phyloP scores from a whole-genome alignment of 2,113 vertebrate genomes.

The Eudorcas thomsonii region DNA sequence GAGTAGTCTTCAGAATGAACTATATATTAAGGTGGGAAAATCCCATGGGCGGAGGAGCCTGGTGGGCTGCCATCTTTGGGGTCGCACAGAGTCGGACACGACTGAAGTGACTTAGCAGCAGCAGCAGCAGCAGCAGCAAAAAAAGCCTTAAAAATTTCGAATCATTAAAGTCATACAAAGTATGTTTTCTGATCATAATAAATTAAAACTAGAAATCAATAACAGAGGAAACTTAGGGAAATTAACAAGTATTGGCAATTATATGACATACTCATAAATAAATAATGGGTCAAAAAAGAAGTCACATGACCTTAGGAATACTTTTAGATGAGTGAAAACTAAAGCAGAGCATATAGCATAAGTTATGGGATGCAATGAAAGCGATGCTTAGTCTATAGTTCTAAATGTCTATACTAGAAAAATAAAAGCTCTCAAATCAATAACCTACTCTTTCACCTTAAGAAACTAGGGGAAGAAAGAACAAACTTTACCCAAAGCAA shows the following conservation, averaged over 20 bases:
- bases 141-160: not conserved
- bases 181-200: not conserved
- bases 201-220: not conserved
- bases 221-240: not conserved
- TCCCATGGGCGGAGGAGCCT: no score
- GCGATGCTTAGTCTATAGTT: not conserved
- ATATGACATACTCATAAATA: not conserved
- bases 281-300: not conserved
- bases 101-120: no score
- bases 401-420: not conserved
- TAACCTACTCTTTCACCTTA: not conserved
- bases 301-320: not conserved
- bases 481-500: not conserved
- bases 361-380: not conserved
- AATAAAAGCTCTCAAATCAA: not conserved
- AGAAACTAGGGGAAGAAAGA: not conserved
- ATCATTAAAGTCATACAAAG: not conserved
- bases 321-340: not conserved
- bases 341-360: not conserved
- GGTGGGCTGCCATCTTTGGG: no score
- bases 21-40: not conserved
- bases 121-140: not conserved
- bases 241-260: not conserved
- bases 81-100: fast-evolving
- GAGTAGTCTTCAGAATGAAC: not conserved